Evolutionary conservation across 2,888 invertebrate species (phyloP), one percentile per base, ranked within the genome.

Genomic region (Brachyptera risi): DNA sequence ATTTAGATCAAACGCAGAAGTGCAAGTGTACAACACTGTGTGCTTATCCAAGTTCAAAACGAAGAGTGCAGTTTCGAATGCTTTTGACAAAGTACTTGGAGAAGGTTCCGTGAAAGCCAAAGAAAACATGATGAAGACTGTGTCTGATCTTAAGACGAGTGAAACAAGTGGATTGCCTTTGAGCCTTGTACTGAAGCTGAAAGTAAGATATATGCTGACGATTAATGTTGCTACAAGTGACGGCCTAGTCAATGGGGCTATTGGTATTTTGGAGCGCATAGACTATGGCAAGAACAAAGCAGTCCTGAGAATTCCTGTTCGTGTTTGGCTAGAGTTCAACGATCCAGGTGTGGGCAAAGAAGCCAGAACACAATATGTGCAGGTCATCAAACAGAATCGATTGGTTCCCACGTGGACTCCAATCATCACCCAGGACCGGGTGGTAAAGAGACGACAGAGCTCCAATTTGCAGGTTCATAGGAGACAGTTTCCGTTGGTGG

Each of bases 231-330:
- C 68, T 60, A 61, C 62, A 21, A 17, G 26, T 9, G 68, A 69
- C 58, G 68, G 68, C 7, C 56, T 69, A 9, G 68, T 69, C 7
- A 69, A 68, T 66, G 70, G 66, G 24, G 68, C n/a, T n/a, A 63
- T 58, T 60, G 66, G 64, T 3, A 35, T 49, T 9, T n/a, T n/a
- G n/a, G 42, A 51, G 27, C 49, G 58, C 31, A 65, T n/a, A n/a
- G n/a, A n/a, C n/a, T n/a, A n/a, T n/a, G n/a, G n/a, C n/a, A n/a
- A n/a, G n/a, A n/a, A n/a, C n/a, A n/a, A n/a, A n/a, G n/a, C n/a
- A n/a, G n/a, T n/a, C n/a, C n/a, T n/a, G n/a, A n/a, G n/a, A n/a
- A n/a, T n/a, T n/a, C n/a, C n/a, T n/a, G n/a, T n/a, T n/a, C n/a
- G n/a, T n/a, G n/a, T n/a, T 3, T 66, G 65, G 65, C 13, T 67